These are phyloP conservation scores for Lamprotornis superbus DNA, from an alignment of 2,113 vertebrate genomes.

Conservation along the genomic window DNA sequence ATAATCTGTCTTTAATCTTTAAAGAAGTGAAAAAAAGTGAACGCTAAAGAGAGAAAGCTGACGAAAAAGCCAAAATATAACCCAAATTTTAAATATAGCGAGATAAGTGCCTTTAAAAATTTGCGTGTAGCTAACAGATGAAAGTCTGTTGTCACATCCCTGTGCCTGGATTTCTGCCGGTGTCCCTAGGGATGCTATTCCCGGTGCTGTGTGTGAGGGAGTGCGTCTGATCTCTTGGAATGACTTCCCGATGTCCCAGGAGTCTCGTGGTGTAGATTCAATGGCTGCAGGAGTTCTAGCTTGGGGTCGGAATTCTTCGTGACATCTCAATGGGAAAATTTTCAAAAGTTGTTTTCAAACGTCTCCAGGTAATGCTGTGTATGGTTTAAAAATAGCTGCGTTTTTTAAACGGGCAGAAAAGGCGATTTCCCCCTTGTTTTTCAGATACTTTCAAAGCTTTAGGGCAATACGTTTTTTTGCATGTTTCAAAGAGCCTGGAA, in stretches of 20 bases:
- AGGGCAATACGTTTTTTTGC: neutral
- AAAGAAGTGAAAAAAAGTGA: neutral
- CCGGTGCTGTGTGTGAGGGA: neutral
- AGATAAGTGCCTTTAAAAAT: neutral
- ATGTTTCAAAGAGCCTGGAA: neutral
- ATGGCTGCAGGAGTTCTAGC: neutral
- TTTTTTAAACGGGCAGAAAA: neutral
- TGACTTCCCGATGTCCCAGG: neutral
- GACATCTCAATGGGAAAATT: neutral
- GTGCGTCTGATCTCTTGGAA: neutral
- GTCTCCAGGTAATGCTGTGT: neutral
- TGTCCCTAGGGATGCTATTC: neutral
- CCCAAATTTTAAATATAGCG: neutral
- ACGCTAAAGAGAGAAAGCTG: neutral
- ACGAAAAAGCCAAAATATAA: neutral
- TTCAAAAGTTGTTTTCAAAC: neutral
- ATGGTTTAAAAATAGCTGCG: neutral
- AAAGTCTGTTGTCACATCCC: rapidly evolving
- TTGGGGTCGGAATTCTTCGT: neutral
- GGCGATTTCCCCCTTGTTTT: neutral
- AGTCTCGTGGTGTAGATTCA: neutral
- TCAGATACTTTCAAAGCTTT: neutral
- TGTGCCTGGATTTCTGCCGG: neutral
- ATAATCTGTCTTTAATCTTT: neutral
- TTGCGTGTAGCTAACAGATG: rapidly evolving